Conservation (phyloP, 2,888 invertebrate species). For the Nomada lathburiana region DNA sequence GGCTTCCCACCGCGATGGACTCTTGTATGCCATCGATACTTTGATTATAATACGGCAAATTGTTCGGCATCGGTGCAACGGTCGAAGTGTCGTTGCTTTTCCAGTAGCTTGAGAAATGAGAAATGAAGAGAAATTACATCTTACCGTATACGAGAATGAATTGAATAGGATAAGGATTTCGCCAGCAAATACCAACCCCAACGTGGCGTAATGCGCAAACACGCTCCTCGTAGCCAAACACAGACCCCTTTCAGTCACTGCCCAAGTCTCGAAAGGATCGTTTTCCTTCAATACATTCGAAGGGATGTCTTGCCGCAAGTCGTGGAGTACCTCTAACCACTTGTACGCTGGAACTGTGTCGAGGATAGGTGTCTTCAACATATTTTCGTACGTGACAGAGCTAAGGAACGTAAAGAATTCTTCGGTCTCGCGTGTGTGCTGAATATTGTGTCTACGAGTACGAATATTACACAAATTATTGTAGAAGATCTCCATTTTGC, state of each 20-base stretch:
- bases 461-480: background rate
- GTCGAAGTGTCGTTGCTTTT: conserved; percentile 67
- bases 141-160: background rate
- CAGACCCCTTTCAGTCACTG: conserved; percentile 73
- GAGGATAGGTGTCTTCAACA: conserved; percentile 59
- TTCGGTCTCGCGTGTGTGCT: conserved; percentile 65
- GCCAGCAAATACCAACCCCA: conserved; percentile 63
- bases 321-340: conserved; percentile 74
- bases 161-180: background rate
- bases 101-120: conserved; percentile 74
- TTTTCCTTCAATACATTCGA: background rate
- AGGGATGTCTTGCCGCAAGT: conserved; percentile 61
- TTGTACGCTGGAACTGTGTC: conserved; percentile 61
- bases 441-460: conserved; percentile 66
- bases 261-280: conserved; percentile 47
- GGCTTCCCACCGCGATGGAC: background rate
- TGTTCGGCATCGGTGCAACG: conserved; percentile 23
- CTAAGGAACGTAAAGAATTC: conserved; percentile 71
- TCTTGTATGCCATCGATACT: background rate
- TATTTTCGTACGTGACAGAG: conserved; percentile 62
- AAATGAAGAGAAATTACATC: too few relatives aligned
- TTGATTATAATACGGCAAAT: conserved; percentile 23
- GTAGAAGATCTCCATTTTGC: background rate
- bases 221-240: conserved; percentile 63
- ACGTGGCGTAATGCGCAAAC: conserved; percentile 57